phyloP scores from a whole-genome alignment of 2,797 vertebrate species.

The Gymnothorax javanicus region DNA sequence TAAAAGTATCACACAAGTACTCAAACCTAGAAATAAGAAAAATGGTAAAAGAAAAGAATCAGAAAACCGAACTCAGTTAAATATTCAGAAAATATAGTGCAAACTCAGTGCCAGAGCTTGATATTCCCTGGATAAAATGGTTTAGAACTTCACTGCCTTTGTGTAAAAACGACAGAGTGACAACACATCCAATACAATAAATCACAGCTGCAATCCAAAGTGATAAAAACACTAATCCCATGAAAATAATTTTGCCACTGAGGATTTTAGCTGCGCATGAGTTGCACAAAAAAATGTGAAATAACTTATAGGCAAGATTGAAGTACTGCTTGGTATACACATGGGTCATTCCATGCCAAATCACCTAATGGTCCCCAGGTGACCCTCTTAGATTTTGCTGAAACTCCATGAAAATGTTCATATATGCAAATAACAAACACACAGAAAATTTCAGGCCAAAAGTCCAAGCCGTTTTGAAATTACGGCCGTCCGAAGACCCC shows the following conservation, averaged over 20 bases:
- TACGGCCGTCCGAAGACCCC: too few species aligned
- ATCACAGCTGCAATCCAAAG: background rate
- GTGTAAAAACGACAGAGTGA: background rate
- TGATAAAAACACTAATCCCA: conserved; percentile 8
- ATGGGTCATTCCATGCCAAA: too few species aligned
- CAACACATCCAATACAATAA: background rate
- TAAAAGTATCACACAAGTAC: background rate
- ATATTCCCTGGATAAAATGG: conserved; percentile 7
- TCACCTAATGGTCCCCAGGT: too few species aligned
- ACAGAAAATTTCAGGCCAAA: too few species aligned
- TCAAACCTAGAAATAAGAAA: background rate
- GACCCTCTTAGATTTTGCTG: too few species aligned
- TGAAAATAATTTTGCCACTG: background rate
- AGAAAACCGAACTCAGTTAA: background rate
- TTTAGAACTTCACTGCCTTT: background rate
- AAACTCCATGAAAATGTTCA: too few species aligned
- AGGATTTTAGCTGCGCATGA: background rate
- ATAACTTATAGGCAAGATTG: background rate
- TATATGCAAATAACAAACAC: too few species aligned
- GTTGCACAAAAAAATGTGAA: background rate
- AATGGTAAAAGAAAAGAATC: background rate
- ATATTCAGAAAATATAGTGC: background rate
- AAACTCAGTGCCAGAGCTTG: background rate
- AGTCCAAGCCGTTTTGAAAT: too few species aligned
- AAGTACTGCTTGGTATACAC: background rate